These are phyloP conservation scores for Eubasilissa splendida DNA, from an alignment of 2,888 invertebrate genomes.

Conservation along the genomic window DNA sequence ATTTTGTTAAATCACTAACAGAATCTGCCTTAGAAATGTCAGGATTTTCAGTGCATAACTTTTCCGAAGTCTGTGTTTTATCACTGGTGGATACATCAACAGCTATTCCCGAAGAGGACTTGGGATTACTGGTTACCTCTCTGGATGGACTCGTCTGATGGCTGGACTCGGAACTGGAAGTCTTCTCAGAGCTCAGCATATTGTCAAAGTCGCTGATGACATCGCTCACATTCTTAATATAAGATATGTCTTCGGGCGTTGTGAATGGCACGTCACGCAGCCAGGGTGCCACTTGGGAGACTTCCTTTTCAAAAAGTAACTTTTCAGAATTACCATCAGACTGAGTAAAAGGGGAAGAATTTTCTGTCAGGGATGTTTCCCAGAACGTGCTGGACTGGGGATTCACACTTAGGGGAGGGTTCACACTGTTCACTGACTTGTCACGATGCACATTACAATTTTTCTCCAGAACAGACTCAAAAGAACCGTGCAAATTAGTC, in stretches of 20 bases:
- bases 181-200: slow-evolving; percentile 75
- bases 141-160: slow-evolving; percentile 73
- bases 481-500: slow-evolving; percentile 80
- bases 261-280: slow-evolving; percentile 74
- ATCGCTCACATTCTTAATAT: slow-evolving; percentile 75
- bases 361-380: slow-evolving; percentile 20
- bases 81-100: slow-evolving; percentile 12
- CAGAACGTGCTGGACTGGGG: slow-evolving; percentile 57
- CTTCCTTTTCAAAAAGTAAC: slow-evolving; percentile 31
- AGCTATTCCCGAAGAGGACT: not conserved
- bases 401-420: slow-evolving; percentile 57
- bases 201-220: slow-evolving; percentile 78
- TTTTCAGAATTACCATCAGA: slow-evolving; percentile 19
- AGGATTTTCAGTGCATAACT: slow-evolving; percentile 8
- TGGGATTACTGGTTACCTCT: slow-evolving; percentile 60
- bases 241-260: slow-evolving; percentile 75
- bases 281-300: slow-evolving; percentile 72
- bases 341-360: not conserved
- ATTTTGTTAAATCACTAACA: slow-evolving; percentile 35
- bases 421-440: slow-evolving; percentile 14
- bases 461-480: slow-evolving; percentile 72
- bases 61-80: slow-evolving; percentile 25
- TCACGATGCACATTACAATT: not conserved
- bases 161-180: slow-evolving; percentile 74
- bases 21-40: slow-evolving; percentile 24